Conservation (phyloP, 2,113 vertebrate species). For the Gasterosteus nipponicus region DNA sequence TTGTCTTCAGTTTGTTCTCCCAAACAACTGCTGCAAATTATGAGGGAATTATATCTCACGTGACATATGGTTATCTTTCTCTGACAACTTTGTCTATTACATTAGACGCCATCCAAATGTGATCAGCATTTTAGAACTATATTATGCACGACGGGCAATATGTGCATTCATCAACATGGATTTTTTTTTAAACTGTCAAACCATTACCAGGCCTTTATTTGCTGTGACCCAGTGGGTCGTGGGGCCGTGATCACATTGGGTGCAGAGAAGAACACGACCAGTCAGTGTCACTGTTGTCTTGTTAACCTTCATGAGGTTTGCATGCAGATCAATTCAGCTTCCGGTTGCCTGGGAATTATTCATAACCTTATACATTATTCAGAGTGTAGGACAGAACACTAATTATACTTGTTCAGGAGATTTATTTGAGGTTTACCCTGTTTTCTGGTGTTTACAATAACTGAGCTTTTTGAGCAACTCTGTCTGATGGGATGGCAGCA, state of each 20-base stretch:
- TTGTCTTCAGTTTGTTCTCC: background rate
- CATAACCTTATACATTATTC: too few species aligned
- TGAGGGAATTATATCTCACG: background rate
- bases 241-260: background rate
- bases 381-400: background rate
- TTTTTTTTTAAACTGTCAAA: too few species aligned
- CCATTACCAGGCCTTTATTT: background rate
- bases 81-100: background rate
- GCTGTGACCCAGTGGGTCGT: background rate
- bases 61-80: background rate
- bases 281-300: constrained; percentile 28
- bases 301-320: background rate
- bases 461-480: background rate
- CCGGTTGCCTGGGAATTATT: background rate
- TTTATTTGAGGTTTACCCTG: background rate
- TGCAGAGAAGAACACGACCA: constrained; percentile 14
- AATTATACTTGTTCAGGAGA: background rate
- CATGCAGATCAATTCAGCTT: background rate
- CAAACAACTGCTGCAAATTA: background rate
- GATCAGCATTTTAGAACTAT: background rate
- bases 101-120: background rate
- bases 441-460: background rate
- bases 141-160: background rate
- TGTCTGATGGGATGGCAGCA: too few species aligned
- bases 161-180: background rate